These are phyloP conservation scores for Bos javanicus DNA, from an alignment of 2,113 vertebrate genomes.

Conservation along the genomic window DNA sequence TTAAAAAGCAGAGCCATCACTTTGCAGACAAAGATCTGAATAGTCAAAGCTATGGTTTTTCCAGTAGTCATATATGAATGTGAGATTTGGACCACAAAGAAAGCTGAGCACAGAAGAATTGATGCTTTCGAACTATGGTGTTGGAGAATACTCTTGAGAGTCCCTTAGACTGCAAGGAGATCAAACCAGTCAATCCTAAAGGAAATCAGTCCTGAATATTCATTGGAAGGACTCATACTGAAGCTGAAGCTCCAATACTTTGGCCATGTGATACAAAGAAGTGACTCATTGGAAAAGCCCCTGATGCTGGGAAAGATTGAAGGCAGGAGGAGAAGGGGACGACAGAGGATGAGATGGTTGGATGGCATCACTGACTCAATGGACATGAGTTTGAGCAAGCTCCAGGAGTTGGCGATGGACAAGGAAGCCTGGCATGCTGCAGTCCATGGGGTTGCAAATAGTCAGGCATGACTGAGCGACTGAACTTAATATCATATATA, in stretches of 20 bases:
- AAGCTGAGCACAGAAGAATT: background rate
- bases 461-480: background rate
- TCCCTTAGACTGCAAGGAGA: background rate
- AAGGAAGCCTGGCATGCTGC: background rate
- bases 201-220: background rate
- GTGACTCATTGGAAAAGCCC: background rate
- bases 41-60: background rate
- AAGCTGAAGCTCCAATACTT: background rate
- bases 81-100: background rate
- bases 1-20: background rate
- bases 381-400: background rate
- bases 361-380: background rate
- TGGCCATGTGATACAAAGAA: background rate
- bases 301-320: background rate
- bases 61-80: background rate
- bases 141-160: background rate
- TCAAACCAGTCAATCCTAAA: background rate
- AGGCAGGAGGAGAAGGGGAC: background rate
- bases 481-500: background rate
- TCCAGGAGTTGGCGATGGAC: background rate
- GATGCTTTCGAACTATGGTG: background rate
- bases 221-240: background rate
- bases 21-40: background rate
- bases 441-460: rapidly evolving
- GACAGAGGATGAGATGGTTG: background rate